Percentiles rank a stretch among this genome's conserved stretches.
Evolutionary conservation across 92 coral and sea anemone genomes (phyloP).

Genomic region (Blastomussa wellsi): DNA sequence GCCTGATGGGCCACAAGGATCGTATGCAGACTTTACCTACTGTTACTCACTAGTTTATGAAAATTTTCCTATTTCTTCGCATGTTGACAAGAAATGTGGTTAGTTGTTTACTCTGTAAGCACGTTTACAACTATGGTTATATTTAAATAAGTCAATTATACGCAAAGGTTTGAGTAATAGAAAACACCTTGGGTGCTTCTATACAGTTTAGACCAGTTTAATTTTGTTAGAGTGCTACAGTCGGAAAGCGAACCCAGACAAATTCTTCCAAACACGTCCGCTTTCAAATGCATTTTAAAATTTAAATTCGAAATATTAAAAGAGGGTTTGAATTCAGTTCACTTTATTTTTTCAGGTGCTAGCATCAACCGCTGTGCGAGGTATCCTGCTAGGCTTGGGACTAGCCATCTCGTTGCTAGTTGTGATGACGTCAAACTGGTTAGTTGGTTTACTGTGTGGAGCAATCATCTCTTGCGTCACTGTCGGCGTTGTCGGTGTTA

Average conservation of each 20-base stretch:
- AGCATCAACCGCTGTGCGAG: conserved; percentile 94
- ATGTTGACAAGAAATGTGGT: too few relatives aligned
- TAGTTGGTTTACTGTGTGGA: conserved; percentile 90
- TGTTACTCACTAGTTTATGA: too few relatives aligned
- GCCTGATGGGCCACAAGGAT: too few relatives aligned
- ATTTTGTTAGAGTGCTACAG: background rate
- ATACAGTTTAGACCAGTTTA: too few relatives aligned
- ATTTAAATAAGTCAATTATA: background rate
- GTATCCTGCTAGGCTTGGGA: conserved; percentile 82
- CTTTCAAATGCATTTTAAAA: background rate
- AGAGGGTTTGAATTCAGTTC: background rate
- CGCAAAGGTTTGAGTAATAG: background rate
- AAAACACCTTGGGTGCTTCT: background rate
- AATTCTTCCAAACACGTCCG: background rate
- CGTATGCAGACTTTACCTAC: too few relatives aligned
- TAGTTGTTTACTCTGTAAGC: too few relatives aligned
- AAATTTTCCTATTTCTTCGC: too few relatives aligned
- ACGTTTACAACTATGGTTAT: background rate
- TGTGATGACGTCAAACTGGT: conserved; percentile 92
- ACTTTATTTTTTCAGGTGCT: conserved; percentile 66
- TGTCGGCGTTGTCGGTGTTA: conserved; percentile 88
- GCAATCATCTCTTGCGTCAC: conserved; percentile 84
- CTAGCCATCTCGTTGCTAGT: conserved; percentile 81
- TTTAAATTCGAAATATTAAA: background rate
- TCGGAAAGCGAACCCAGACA: background rate